These are phyloP conservation scores for Macrotus californicus DNA, from an alignment of 2,113 vertebrate genomes.

Conservation along the genomic window DNA sequence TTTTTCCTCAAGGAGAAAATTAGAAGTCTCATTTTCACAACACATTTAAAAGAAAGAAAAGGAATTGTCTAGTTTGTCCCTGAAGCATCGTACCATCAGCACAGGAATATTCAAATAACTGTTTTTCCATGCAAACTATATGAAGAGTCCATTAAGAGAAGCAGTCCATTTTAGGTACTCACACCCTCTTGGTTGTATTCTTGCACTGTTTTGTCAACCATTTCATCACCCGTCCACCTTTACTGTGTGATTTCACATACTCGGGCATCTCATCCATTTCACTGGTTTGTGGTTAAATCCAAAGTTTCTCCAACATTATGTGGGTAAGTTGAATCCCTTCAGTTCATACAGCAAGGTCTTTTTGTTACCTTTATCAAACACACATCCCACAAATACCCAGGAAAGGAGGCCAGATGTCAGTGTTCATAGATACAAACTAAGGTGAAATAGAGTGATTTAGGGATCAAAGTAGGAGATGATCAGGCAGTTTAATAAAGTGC, in stretches of 20 bases:
- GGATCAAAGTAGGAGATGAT: neutral
- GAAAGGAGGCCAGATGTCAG: neutral
- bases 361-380: neutral
- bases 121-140: neutral
- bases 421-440: neutral
- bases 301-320: neutral
- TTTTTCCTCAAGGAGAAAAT: neutral
- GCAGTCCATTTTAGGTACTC: neutral
- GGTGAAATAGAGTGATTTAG: neutral
- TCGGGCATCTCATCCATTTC: neutral
- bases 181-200: neutral
- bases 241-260: neutral
- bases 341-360: neutral
- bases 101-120: neutral
- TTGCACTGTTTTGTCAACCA: neutral
- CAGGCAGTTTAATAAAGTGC: neutral
- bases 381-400: neutral
- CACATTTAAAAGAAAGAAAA: neutral
- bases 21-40: neutral
- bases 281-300: neutral
- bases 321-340: neutral
- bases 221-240: neutral
- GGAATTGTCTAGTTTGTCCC: neutral
- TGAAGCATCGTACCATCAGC: neutral
- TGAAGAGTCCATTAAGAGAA: neutral